These are phyloP conservation scores for Cheilosia impressa DNA, from an alignment of 2,888 invertebrate species.

Conservation along the genomic window DNA sequence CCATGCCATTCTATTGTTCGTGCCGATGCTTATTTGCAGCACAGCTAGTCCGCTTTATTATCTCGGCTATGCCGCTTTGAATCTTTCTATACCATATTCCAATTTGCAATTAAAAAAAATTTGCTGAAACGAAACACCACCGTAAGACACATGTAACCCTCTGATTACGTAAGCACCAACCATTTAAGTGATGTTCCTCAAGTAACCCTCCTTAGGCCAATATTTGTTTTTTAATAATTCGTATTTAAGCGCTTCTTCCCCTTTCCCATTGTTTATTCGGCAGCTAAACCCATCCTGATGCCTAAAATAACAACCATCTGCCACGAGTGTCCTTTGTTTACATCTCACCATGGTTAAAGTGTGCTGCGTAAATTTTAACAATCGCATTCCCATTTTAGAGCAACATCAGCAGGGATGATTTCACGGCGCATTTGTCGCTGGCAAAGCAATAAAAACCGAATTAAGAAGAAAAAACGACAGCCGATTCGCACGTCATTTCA, in stretches of 20 bases:
- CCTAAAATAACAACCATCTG: slow-evolving; percentile 54
- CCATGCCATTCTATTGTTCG: no score
- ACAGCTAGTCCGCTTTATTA: no score
- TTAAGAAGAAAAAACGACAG: slow-evolving; percentile 49
- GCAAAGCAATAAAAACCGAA: slow-evolving; percentile 28
- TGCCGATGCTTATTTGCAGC: no score
- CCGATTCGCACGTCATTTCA: slow-evolving; percentile 55
- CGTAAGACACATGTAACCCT: not conserved
- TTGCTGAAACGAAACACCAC: no score
- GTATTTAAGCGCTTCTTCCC: slow-evolving; percentile 36
- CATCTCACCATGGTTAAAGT: slow-evolving; percentile 4
- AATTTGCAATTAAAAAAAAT: no score
- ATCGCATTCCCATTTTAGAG: slow-evolving; percentile 3
- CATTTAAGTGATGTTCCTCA: slow-evolving; percentile 47
- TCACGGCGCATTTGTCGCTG: slow-evolving; percentile 20
- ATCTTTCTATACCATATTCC: no score
- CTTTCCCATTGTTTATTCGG: slow-evolving; percentile 37
- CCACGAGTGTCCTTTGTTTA: slow-evolving; percentile 59
- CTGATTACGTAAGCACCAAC: not conserved
- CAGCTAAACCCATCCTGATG: slow-evolving; percentile 32
- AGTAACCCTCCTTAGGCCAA: slow-evolving; percentile 53
- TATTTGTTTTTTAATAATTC: slow-evolving; percentile 59
- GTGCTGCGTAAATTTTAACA: not conserved
- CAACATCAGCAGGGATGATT: slow-evolving; percentile 33
- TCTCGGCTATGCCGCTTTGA: no score